Percentiles rank a stretch among this genome's conserved stretches.
Conservation (phyloP, 2,888 invertebrate species). For the Chaitophorus viminalis region DNA sequence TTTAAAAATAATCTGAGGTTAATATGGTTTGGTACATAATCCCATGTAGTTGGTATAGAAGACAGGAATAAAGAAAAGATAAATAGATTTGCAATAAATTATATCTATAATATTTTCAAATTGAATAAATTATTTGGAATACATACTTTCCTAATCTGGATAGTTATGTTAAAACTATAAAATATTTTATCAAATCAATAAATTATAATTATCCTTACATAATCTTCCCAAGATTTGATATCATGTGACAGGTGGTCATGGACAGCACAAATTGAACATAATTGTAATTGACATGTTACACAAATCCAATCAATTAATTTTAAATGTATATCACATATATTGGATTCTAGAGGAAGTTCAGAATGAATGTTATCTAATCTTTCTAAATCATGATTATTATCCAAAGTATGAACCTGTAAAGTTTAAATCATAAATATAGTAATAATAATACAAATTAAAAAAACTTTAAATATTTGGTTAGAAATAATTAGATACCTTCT, state of each 20-base stretch:
- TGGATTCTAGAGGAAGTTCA: background rate
- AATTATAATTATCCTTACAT: slow-evolving; percentile 32
- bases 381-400: slow-evolving; percentile 8
- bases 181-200: slow-evolving; percentile 26
- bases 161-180: background rate
- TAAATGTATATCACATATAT: slow-evolving; percentile 31
- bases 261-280: slow-evolving; percentile 38
- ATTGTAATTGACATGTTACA: slow-evolving; percentile 15
- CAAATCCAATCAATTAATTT: slow-evolving; percentile 33
- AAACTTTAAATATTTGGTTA: background rate
- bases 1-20: too few relatives aligned
- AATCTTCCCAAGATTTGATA: slow-evolving; percentile 1
- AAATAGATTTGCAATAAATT: too few relatives aligned
- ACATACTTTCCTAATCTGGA: too few relatives aligned
- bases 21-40: too few relatives aligned
- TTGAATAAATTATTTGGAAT: too few relatives aligned
- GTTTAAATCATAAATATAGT: background rate
- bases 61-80: too few relatives aligned
- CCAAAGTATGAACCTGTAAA: slow-evolving; percentile 27
- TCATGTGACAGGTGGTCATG: slow-evolving; percentile 14
- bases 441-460: background rate
- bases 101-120: too few relatives aligned
- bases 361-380: background rate
- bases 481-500: slow-evolving; percentile 65
- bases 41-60: too few relatives aligned